A percentile compares a stretch with the other conserved stretches of the same genome.
Evolutionary conservation across 2,113 vertebrate genomes (phyloP).

Genomic region (Petaurus breviceps): DNA sequence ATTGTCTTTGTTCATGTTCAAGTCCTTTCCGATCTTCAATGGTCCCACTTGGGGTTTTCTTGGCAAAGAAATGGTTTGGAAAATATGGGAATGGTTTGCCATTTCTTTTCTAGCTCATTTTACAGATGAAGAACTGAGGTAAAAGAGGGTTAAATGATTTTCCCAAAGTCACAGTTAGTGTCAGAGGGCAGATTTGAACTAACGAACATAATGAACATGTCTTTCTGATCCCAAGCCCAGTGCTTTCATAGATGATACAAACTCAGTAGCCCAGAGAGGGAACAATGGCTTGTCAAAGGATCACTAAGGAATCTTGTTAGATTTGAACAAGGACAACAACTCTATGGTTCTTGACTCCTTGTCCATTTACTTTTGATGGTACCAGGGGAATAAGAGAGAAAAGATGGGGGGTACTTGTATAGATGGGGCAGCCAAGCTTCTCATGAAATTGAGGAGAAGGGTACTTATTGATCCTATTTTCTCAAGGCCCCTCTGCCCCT

Average conservation of each 20-base stretch:
- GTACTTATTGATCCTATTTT: not conserved
- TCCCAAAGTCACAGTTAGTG: not conserved
- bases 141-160: not conserved
- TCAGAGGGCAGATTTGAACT: not conserved
- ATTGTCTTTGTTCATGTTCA: too few species aligned
- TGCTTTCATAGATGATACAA: not conserved
- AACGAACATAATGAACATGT: not conserved
- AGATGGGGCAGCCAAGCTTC: not conserved
- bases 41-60: too few species aligned
- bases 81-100: too few species aligned
- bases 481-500: not conserved
- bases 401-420: not conserved
- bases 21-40: too few species aligned
- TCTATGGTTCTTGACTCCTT: not conserved
- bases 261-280: not conserved
- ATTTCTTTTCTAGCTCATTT: too few species aligned
- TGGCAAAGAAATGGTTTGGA: too few species aligned
- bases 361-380: not conserved
- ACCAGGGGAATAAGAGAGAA: not conserved
- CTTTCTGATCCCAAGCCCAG: not conserved
- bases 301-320: not conserved
- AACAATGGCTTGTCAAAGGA: not conserved
- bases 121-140: too few species aligned
- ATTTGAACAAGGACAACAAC: not conserved
- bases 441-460: not conserved